These are phyloP conservation scores for Apaloderma vittatum DNA, from an alignment of 2,113 vertebrate species.

Conservation along the genomic window DNA sequence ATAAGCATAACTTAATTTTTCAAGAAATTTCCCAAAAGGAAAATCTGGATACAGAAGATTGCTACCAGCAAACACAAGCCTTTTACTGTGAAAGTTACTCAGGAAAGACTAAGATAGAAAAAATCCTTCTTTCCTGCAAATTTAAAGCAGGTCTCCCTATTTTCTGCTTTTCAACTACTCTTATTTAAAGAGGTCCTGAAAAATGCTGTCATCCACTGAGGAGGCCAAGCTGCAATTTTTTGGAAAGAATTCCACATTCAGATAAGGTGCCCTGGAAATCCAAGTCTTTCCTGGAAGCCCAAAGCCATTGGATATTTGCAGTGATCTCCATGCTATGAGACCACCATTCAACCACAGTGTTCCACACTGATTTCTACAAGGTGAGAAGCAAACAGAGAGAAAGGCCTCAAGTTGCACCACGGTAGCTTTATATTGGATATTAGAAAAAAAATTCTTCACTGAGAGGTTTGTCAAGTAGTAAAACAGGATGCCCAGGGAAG, in stretches of 20 bases:
- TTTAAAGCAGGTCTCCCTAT: neutral
- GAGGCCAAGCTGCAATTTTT: neutral
- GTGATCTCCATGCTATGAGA: neutral
- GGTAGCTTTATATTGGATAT: rapidly evolving
- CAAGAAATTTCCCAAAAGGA: neutral
- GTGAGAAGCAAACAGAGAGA: neutral
- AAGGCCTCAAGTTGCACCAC: rapidly evolving
- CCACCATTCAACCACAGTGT: neutral
- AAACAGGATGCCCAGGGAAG: neutral
- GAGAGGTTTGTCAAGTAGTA: neutral
- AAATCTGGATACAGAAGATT: neutral
- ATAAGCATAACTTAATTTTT: neutral
- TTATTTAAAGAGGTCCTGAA: neutral
- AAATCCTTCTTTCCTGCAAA: neutral
- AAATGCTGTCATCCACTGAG: neutral
- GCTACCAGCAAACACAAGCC: neutral
- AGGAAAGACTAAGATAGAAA: neutral
- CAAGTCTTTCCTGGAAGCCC: neutral
- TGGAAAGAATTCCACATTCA: neutral
- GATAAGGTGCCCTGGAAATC: neutral
- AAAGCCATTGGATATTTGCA: neutral
- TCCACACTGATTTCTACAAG: neutral
- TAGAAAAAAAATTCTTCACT: neutral
- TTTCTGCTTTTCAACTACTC: neutral
- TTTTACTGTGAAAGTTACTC: neutral